Evolutionary conservation across 2,797 vertebrate species (phyloP).

Genomic region (Neosilurus hyrtlii): DNA sequence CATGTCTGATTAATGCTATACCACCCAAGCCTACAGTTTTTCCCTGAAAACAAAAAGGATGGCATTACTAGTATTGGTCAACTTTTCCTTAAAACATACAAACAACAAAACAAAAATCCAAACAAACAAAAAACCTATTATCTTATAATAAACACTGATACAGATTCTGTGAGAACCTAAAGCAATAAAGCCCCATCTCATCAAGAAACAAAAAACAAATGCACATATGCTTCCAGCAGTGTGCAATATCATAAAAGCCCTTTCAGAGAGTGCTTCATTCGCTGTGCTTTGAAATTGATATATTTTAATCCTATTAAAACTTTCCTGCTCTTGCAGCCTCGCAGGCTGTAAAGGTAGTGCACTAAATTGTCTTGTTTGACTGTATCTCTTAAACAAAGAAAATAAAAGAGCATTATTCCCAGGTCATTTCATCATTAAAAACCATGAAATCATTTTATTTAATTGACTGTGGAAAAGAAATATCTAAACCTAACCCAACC

Average conservation of each 20-base stretch:
- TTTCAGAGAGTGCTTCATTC: slow-evolving; percentile 28
- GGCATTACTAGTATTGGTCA: neutral
- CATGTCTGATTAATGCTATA: neutral
- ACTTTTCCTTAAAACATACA: neutral
- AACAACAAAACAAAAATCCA: neutral
- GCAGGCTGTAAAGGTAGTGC: slow-evolving; percentile 32
- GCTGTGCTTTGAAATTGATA: slow-evolving; percentile 44
- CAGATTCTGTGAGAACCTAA: slow-evolving; percentile 33
- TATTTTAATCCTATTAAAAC: slow-evolving; percentile 52
- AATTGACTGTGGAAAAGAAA: neutral
- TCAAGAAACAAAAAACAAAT: slow-evolving; percentile 37
- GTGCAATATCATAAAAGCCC: slow-evolving; percentile 41
- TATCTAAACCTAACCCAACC: neutral
- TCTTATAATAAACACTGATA: slow-evolving; percentile 33
- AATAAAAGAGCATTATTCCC: slow-evolving; percentile 19
- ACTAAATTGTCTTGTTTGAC: slow-evolving; percentile 18
- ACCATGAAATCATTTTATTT: slow-evolving; percentile 18
- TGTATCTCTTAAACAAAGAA: slow-evolving; percentile 34
- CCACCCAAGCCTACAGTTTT: neutral
- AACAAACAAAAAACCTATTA: slow-evolving; percentile 28
- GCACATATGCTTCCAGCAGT: slow-evolving; percentile 28
- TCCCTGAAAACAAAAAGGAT: no score
- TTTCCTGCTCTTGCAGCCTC: slow-evolving; percentile 33
- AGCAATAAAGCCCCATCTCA: slow-evolving; percentile 44
- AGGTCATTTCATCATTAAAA: slow-evolving; percentile 28